A percentile compares a stretch with the other conserved stretches of the same genome.
Evolutionary conservation across 2,797 vertebrate genomes (phyloP).

Genomic region (Cynodonichthys magdalenae): DNA sequence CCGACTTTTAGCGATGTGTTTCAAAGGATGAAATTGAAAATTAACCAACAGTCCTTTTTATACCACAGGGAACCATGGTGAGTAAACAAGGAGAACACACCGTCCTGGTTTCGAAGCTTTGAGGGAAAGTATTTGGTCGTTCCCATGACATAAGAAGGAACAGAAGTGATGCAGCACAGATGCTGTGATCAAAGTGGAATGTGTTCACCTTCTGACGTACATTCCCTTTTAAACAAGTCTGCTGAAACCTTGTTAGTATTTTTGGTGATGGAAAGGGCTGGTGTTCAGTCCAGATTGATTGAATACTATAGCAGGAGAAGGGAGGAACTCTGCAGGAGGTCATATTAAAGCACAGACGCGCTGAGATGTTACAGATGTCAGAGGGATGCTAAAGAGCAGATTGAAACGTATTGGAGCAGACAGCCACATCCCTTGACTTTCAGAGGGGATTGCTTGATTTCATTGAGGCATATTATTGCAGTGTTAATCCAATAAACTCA

Average conservation of each 20-base stretch:
- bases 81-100: conserved; percentile 69
- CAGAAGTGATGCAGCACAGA: conserved; percentile 57
- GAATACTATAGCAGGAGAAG: background rate
- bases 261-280: conserved; percentile 23
- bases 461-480: conserved; percentile 56
- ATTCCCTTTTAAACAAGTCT: conserved; percentile 12
- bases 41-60: conserved; percentile 65
- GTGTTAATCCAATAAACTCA: conserved; percentile 64
- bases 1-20: conserved; percentile 74
- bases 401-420: conserved; percentile 30
- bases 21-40: conserved; percentile 81
- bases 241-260: conserved; percentile 35
- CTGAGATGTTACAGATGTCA: conserved; percentile 35
- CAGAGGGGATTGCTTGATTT: conserved; percentile 49
- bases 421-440: conserved; percentile 46
- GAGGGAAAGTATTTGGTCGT: conserved; percentile 49
- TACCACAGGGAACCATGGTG: conserved; percentile 55
- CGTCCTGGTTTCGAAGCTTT: conserved; percentile 62
- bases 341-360: conserved; percentile 2
- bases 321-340: background rate
- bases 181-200: conserved; percentile 65
- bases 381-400: conserved; percentile 26
- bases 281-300: conserved; percentile 4
- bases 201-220: conserved; percentile 36
- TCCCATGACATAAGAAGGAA: conserved; percentile 57